A percentile compares a stretch with the other conserved stretches of the same genome.
These are phyloP conservation scores for Aspiorhynchus laticeps DNA, from an alignment of 2,113 vertebrate species.

Conservation along the genomic window DNA sequence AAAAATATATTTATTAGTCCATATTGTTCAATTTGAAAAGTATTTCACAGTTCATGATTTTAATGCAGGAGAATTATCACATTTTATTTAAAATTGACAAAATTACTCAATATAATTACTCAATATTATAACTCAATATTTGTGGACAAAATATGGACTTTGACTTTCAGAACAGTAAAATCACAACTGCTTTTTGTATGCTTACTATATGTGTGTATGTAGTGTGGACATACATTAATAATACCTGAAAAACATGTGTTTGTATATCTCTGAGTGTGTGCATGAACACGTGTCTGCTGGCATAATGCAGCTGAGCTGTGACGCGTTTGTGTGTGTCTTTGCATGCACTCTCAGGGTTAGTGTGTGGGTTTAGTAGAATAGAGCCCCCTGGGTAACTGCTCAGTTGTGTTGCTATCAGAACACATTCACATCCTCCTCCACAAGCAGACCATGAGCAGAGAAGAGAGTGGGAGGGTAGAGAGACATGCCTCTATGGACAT, in stretches of 20 bases:
- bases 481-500: conserved; percentile 22
- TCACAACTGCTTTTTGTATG: background rate
- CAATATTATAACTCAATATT: too few relatives aligned
- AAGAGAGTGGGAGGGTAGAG: background rate
- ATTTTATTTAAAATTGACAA: background rate
- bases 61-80: background rate
- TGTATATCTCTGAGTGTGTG: background rate
- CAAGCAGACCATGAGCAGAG: background rate
- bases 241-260: background rate
- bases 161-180: background rate
- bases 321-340: background rate
- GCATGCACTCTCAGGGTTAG: background rate
- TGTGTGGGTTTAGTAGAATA: background rate
- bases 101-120: too few relatives aligned
- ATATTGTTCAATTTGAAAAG: background rate
- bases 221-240: background rate
- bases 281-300: background rate
- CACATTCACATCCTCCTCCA: conserved; percentile 15
- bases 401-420: conserved; percentile 20
- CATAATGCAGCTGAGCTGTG: background rate
- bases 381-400: conserved; percentile 4
- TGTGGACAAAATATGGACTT: background rate
- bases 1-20: background rate
- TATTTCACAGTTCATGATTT: background rate
- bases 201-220: background rate